Evolutionary conservation across 2,113 vertebrate species (phyloP).

Genomic region (Chascanopsetta lugubris): DNA sequence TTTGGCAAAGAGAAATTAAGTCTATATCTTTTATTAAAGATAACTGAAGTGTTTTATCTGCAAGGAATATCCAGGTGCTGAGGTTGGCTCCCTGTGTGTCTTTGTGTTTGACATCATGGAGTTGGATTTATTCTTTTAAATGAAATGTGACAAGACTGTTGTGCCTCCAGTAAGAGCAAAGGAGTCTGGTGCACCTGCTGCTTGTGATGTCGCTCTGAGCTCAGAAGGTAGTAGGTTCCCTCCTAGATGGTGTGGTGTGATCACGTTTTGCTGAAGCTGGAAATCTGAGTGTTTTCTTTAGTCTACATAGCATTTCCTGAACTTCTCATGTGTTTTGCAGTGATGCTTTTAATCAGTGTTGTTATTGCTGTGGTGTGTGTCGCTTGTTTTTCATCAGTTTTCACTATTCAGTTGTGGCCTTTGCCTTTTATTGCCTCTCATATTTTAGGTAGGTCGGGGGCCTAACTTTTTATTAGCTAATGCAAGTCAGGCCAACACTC

Average conservation of each 20-base stretch:
- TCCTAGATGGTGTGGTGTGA: constrained; percentile 56
- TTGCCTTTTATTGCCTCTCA: too few relatives aligned
- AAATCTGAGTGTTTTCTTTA: background rate
- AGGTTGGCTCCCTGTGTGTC: background rate
- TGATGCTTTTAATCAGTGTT: constrained; percentile 11
- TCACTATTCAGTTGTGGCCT: background rate
- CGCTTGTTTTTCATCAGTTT: background rate
- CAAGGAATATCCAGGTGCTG: background rate
- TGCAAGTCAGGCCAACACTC: too few relatives aligned
- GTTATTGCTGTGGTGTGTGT: background rate
- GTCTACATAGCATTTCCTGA: background rate
- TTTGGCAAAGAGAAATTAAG: background rate
- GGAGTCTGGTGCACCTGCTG: constrained; percentile 33
- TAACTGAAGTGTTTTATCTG: background rate
- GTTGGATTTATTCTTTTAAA: background rate
- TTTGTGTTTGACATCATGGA: background rate
- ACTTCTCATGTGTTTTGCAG: constrained; percentile 33
- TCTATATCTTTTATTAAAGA: background rate
- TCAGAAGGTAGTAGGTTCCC: constrained; percentile 74
- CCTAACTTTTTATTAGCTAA: too few relatives aligned
- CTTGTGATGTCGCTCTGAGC: constrained; percentile 73
- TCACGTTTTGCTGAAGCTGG: constrained; percentile 3
- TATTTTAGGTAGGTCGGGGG: too few relatives aligned
- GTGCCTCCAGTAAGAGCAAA: constrained; percentile 55
- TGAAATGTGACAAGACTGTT: constrained; percentile 28